Conservation (phyloP, 2,113 vertebrate species). For the Ploceus nigricollis region DNA sequence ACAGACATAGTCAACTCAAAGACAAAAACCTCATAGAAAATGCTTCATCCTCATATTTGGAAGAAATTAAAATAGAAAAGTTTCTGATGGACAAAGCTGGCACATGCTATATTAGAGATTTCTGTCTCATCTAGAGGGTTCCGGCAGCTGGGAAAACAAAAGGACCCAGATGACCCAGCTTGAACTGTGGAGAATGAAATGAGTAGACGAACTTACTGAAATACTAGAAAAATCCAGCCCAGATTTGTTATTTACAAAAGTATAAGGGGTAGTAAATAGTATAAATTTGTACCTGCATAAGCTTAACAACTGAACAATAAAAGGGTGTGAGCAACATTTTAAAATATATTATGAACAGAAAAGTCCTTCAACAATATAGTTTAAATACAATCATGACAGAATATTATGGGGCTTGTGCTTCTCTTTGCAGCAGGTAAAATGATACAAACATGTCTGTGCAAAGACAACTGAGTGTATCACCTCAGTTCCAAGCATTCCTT, state of each 20-base stretch:
- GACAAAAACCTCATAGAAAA: neutral
- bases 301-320: neutral
- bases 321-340: neutral
- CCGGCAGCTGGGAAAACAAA: neutral
- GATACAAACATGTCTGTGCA: neutral
- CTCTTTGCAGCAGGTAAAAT: neutral
- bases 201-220: neutral
- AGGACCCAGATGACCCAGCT: neutral
- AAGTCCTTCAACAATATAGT: neutral
- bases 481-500: neutral
- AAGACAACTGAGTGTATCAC: neutral
- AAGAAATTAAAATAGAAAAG: neutral
- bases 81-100: neutral
- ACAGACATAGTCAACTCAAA: neutral
- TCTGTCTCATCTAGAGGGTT: neutral
- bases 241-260: neutral
- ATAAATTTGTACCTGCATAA: neutral
- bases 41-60: neutral
- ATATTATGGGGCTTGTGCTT: neutral
- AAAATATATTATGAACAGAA: neutral
- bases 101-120: neutral
- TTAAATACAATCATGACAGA: neutral
- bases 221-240: neutral
- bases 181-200: neutral
- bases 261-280: neutral